Percentiles rank a stretch among this genome's conserved stretches.
Evolutionary conservation across 2,888 invertebrate species (phyloP).

Genomic region (Andrena dorsata): DNA sequence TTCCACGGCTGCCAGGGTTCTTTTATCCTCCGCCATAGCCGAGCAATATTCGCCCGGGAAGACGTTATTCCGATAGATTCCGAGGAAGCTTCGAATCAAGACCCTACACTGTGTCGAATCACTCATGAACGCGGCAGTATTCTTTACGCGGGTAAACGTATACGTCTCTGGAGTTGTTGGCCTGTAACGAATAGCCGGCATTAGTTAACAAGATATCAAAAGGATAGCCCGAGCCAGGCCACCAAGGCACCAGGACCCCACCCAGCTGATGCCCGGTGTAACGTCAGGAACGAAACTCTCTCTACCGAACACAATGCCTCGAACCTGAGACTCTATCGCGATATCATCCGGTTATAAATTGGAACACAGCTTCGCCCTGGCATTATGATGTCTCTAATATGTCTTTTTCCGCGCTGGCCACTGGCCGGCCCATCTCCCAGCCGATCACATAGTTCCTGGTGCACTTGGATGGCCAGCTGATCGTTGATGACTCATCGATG

Average conservation of each 20-base stretch:
- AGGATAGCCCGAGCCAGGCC: constrained; percentile 83
- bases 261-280: constrained; percentile 80
- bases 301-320: constrained; percentile 83
- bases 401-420: constrained; percentile 81
- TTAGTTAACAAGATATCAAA: constrained; percentile 85
- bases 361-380: constrained; percentile 84
- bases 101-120: constrained; percentile 49
- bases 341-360: constrained; percentile 85
- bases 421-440: constrained; percentile 65
- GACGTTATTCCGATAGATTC: constrained; percentile 25
- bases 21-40: background rate
- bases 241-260: constrained; percentile 83
- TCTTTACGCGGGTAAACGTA: constrained; percentile 77
- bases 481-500: background rate
- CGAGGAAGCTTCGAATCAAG: constrained; percentile 17
- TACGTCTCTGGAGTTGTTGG: constrained; percentile 75
- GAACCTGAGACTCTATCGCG: constrained; percentile 84
- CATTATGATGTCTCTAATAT: constrained; percentile 85
- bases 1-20: background rate
- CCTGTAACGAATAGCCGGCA: constrained; percentile 84
- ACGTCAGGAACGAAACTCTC: constrained; percentile 77
- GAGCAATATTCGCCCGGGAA: background rate
- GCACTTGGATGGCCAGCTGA: constrained; percentile 19
- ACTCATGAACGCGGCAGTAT: constrained; percentile 48
- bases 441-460: constrained; percentile 60